Evolutionary conservation across 2,113 vertebrate genomes (phyloP), one percentile per base, ranked within the genome.

Genomic region (Alligator mississippiensis): DNA sequence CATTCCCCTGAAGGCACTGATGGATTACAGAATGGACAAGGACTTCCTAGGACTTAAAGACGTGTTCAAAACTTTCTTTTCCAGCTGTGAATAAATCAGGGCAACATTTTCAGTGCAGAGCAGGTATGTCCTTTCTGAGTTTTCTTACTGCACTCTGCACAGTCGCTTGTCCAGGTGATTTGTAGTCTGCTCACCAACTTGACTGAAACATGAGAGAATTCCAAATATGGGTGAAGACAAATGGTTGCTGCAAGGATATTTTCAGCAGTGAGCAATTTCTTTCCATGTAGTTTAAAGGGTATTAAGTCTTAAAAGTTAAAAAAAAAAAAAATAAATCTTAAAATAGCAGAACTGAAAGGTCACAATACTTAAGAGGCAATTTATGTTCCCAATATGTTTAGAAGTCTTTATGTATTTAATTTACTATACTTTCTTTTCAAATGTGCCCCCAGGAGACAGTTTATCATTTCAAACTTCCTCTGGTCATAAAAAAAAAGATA

Each of bases 41-140:
- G 84, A 79, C 86, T 76, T 92, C 81, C 90, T 77, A 85, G 55
- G 55, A 34, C 78, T 92, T 77, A 2, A 55, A 66, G 79, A 76
- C n/a, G 59, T 21, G 4, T 77, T 93, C 1, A 1, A 91, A 85
- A 61, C 60, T 81, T 90, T 82, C 25, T 77, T 2, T 14, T 63
- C 54, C 89, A 19, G 9, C 72, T 81, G 74, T 4, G 18, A 95
- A 97, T 95, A 93, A 95, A 95, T 90, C 87, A 95, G 85, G 80
- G 4, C 19, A 55, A 55, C 18, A 9, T 28, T 84, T 82, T 72
- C 57, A 38, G 76, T 27, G 38, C 59, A 84, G 79, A 74, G 47
- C 68, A 64, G 76, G 47, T 59, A 28, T 88, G 82, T 27, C 82
- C 81, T 90, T 78, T 87, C 54, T 1, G 1, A 80, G 27, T 74